phyloP scores from a whole-genome alignment of 2,797 vertebrate genomes.

The Yasuhikotakia modesta region DNA sequence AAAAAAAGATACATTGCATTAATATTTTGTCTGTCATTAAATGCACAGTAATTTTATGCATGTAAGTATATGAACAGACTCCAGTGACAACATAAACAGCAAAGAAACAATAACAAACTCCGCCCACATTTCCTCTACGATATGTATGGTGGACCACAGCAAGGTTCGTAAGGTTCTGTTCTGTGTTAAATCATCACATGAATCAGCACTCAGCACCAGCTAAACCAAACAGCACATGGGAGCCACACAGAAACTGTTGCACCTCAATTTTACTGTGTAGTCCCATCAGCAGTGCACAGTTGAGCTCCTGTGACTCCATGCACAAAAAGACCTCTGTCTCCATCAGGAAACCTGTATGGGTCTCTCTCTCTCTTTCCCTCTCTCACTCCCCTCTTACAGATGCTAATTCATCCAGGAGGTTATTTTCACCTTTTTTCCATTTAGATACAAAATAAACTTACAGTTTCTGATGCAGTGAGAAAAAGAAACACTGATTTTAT shows the following conservation, averaged over 20 bases:
- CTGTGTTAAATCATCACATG: too few relatives aligned
- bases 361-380: constrained; percentile 42
- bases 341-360: constrained; percentile 63
- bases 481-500: constrained; percentile 37
- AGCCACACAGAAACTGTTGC: constrained; percentile 43
- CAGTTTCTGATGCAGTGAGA: constrained; percentile 55
- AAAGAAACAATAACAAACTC: constrained; percentile 22
- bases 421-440: constrained; percentile 39
- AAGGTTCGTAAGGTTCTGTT: neutral
- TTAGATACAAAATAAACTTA: constrained; percentile 62
- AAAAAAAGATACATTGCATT: neutral
- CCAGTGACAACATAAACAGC: too few relatives aligned
- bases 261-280: constrained; percentile 42
- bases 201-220: neutral
- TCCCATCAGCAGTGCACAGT: constrained; percentile 53
- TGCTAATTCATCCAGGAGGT: constrained; percentile 42
- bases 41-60: neutral
- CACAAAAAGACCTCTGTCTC: constrained; percentile 77
- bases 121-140: constrained; percentile 27
- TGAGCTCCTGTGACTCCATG: constrained; percentile 35
- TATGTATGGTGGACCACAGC: neutral
- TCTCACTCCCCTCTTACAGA: constrained; percentile 15
- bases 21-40: neutral
- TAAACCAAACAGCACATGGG: neutral
- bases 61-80: too few relatives aligned